phyloP scores from a whole-genome alignment of 1,140 invertebrate species.

The Nymphalis io region DNA sequence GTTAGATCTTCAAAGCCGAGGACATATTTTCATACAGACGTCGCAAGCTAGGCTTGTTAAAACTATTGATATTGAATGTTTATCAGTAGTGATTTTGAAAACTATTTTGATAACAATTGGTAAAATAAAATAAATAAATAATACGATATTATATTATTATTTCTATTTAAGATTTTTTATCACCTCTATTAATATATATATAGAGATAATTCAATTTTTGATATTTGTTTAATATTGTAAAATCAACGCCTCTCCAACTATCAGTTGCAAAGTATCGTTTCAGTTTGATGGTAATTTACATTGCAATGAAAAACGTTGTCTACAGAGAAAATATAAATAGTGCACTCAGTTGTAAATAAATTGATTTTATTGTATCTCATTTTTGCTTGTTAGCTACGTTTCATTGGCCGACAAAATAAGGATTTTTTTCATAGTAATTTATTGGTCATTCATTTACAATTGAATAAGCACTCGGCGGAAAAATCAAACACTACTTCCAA shows the following conservation, averaged over 20 bases:
- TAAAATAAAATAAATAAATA: too few species aligned
- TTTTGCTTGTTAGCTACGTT: constrained; percentile 34
- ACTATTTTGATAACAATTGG: too few species aligned
- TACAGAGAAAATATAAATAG: constrained; percentile 31
- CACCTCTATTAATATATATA: too few species aligned
- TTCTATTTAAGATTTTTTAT: too few species aligned
- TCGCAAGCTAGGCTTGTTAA: constrained; percentile 8
- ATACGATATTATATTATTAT: too few species aligned
- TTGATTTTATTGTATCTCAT: constrained; percentile 36
- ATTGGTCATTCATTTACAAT: constrained; percentile 18
- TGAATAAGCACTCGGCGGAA: not conserved
- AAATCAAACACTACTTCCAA: not conserved
- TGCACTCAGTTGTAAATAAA: constrained; percentile 30
- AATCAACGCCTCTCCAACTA: not conserved
- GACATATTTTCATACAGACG: constrained; percentile 18
- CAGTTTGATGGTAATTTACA: not conserved
- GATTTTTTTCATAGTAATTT: constrained; percentile 28
- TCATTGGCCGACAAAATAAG: constrained; percentile 28
- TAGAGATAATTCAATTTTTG: too few species aligned
- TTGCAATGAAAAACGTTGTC: constrained; percentile 6
- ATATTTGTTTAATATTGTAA: not conserved
- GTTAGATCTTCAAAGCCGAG: constrained; percentile 12
- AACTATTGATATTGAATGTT: too few species aligned
- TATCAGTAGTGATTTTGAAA: too few species aligned
- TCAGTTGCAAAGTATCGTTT: not conserved